Evolutionary conservation across 2,113 vertebrate species (phyloP).

Genomic region (Burhinus bistriatus): DNA sequence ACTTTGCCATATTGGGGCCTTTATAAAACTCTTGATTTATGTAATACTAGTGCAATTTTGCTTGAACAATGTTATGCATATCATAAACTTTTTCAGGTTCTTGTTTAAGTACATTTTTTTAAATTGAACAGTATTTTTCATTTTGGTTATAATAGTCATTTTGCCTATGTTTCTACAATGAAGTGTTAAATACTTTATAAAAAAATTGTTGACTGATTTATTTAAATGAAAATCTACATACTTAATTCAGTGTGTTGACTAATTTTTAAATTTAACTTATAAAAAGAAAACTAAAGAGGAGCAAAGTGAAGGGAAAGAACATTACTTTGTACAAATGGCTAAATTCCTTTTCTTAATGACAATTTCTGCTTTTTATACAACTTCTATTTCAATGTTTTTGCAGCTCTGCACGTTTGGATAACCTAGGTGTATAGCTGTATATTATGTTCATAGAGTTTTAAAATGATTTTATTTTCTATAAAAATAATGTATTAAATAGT

Average conservation of each 20-base stretch:
- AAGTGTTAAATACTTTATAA: constrained; percentile 82
- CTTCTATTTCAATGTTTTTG: background rate
- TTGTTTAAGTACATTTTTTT: constrained; percentile 81
- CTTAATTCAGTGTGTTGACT: constrained; percentile 70
- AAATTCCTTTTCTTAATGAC: constrained; percentile 29
- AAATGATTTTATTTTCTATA: constrained; percentile 34
- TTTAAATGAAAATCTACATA: constrained; percentile 80
- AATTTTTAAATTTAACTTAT: constrained; percentile 64
- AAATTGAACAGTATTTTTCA: constrained; percentile 81
- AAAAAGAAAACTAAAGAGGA: background rate
- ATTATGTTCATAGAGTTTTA: constrained; percentile 25
- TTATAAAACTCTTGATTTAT: constrained; percentile 83
- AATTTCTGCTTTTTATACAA: constrained; percentile 38
- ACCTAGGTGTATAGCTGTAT: constrained; percentile 45
- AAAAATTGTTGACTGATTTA: constrained; percentile 79
- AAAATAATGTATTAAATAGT: constrained; percentile 19
- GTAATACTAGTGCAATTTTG: constrained; percentile 84
- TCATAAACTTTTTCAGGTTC: constrained; percentile 80
- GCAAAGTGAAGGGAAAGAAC: background rate
- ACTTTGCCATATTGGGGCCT: constrained; percentile 83
- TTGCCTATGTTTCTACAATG: constrained; percentile 82
- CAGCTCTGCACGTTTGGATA: constrained; percentile 30
- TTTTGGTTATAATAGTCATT: constrained; percentile 80
- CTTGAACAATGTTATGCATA: constrained; percentile 81
- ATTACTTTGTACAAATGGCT: background rate